Conservation (phyloP, 2,113 vertebrate genomes). For the Microcebus griseorufus region DNA sequence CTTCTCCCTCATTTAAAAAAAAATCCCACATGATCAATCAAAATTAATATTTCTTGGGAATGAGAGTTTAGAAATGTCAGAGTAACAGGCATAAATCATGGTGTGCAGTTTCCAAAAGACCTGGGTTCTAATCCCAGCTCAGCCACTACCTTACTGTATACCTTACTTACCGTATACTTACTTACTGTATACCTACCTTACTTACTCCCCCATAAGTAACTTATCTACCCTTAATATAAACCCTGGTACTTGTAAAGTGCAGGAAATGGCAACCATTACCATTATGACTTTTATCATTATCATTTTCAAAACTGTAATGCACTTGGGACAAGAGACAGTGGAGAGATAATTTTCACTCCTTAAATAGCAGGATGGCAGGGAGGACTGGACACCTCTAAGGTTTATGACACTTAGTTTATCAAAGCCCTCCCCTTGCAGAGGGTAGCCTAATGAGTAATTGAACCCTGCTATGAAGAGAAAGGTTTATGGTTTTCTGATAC, state of each 20-base stretch:
- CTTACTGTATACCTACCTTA: neutral
- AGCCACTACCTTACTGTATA: neutral
- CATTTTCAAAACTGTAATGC: neutral
- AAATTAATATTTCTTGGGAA: neutral
- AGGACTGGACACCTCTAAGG: neutral
- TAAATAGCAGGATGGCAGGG: neutral
- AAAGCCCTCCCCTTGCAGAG: neutral
- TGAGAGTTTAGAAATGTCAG: neutral
- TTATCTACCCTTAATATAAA: neutral
- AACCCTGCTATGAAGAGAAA: slow-evolving; percentile 55
- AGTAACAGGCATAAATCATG: neutral
- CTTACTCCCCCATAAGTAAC: neutral
- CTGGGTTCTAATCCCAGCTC: neutral
- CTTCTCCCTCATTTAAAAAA: neutral
- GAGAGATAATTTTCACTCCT: neutral
- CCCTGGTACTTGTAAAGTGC: neutral
- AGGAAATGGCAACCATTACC: neutral
- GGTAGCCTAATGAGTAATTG: slow-evolving; percentile 62
- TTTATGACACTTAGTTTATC: slow-evolving; percentile 40
- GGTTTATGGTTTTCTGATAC: slow-evolving; percentile 74
- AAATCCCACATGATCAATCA: neutral
- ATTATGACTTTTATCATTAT: neutral
- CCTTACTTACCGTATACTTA: neutral
- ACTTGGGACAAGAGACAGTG: neutral
- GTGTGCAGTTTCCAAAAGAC: neutral